Base-by-base conservation (phyloP, 1,140 invertebrate species). In the Matsumurasca onukii region DNA sequence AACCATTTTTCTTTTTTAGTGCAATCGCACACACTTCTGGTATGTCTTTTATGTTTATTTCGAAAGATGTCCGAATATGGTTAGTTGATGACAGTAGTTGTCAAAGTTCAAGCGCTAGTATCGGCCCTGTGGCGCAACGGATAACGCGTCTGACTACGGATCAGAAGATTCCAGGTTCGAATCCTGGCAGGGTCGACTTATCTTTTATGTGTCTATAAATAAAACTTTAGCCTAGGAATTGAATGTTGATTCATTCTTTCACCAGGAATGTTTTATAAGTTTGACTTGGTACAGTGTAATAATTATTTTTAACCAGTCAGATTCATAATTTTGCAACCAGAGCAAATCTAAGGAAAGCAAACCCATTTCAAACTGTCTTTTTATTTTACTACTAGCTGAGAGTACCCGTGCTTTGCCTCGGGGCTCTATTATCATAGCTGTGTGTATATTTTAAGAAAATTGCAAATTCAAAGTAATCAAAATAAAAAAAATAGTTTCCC, bases 71-170 rank as follows among this genome's bases (percentile, higher is more conserved):
- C n/a, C n/a, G n/a, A n/a, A n/a, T n/a, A n/a, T n/a, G n/a, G n/a
- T n/a, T n/a, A n/a, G n/a, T n/a, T n/a, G n/a, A n/a, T n/a, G n/a
- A n/a, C n/a, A n/a, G n/a, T n/a, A n/a, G n/a, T n/a, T n/a, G n/a
- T n/a, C n/a, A n/a, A n/a, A n/a, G n/a, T n/a, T n/a, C n/a, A n/a
- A n/a, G n/a, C n/a, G n/a, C n/a, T n/a, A n/a, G n/a, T 22, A 52
- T 5, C 24, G 89, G 90, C 87, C 89, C 85, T 90, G 89, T 91
- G 89, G 89, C 89, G 90, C 89, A 91, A 92, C 85, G 90, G 89
- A 91, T 91, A 92, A 92, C 90, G 89, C 89, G 89, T 91, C 89
- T 91, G 89, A 91, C 89, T 92, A 91, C 89, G 89, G 89, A 92
- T 90, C 89, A 91, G 88, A 90, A 91, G 89, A 91, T 91, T 91